These are phyloP conservation scores for Dallia pectoralis DNA, from an alignment of 2,797 vertebrate genomes.

Conservation along the genomic window DNA sequence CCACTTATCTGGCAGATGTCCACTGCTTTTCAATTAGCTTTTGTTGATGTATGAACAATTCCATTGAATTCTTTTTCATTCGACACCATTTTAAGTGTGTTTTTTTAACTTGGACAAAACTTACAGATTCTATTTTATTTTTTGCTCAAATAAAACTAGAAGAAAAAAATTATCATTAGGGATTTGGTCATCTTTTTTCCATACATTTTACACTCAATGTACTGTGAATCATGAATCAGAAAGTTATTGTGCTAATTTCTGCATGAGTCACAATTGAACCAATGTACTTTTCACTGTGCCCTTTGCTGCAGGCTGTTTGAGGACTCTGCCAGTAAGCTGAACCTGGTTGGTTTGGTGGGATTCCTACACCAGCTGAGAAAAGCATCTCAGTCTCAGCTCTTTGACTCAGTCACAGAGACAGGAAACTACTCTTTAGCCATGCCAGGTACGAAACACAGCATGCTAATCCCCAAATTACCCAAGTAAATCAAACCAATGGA, in stretches of 20 bases:
- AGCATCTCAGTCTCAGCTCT: slow-evolving; percentile 93
- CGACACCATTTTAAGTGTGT: too few species aligned
- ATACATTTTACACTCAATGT: too few species aligned
- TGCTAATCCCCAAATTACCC: not conserved
- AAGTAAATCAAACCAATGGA: not conserved
- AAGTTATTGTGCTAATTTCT: too few species aligned
- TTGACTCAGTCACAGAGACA: slow-evolving; percentile 88
- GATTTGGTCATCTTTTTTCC: too few species aligned
- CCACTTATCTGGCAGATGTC: slow-evolving; percentile 8
- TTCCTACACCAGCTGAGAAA: slow-evolving; percentile 94
- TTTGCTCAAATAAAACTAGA: too few species aligned
- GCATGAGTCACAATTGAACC: too few species aligned
- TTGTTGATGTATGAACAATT: not conserved
- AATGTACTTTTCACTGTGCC: not conserved
- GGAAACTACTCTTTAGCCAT: slow-evolving; percentile 92
- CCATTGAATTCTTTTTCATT: too few species aligned
- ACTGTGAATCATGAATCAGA: too few species aligned
- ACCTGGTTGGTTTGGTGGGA: slow-evolving; percentile 84
- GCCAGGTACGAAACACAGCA: slow-evolving; percentile 78
- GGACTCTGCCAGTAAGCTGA: slow-evolving; percentile 89
- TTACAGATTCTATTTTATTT: too few species aligned
- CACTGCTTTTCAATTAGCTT: not conserved
- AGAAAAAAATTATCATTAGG: too few species aligned
- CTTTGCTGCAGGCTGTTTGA: slow-evolving; percentile 85
- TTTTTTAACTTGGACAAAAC: too few species aligned